Percentiles rank a stretch among this genome's conserved stretches.
phyloP scores from a whole-genome alignment of 2,797 vertebrate genomes.

The Pelodytes ibericus region DNA sequence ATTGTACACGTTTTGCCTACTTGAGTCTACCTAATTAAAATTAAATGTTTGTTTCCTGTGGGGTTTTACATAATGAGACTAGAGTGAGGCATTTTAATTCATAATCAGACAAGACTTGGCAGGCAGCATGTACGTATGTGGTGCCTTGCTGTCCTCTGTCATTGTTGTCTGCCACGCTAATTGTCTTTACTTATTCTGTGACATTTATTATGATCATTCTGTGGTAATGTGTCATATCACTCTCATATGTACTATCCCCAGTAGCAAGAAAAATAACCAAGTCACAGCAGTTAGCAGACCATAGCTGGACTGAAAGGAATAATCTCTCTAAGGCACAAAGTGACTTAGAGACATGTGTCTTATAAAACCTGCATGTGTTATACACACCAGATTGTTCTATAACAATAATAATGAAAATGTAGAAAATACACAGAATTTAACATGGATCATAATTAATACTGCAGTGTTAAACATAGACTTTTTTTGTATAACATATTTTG shows the following conservation, averaged over 20 bases:
- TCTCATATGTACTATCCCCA: not conserved
- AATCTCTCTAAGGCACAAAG: too few relatives aligned
- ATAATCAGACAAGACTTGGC: constrained; percentile 57
- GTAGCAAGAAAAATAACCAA: not conserved
- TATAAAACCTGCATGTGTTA: too few relatives aligned
- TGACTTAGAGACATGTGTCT: too few relatives aligned
- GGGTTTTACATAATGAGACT: constrained; percentile 48
- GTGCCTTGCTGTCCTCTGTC: constrained; percentile 22
- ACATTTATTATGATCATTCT: constrained; percentile 23
- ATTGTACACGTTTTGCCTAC: constrained; percentile 62
- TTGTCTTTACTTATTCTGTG: constrained; percentile 26
- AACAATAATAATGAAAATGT: too few relatives aligned
- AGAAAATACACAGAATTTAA: too few relatives aligned
- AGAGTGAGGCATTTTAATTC: constrained; percentile 30
- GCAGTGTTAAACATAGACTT: too few relatives aligned
- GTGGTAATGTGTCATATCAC: not conserved
- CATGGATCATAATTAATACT: too few relatives aligned
- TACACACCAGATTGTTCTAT: too few relatives aligned
- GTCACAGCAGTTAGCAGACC: too few relatives aligned
- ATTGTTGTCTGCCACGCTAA: constrained; percentile 45
- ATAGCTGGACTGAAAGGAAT: too few relatives aligned
- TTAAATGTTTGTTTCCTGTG: constrained; percentile 41
- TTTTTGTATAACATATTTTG: too few relatives aligned
- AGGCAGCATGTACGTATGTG: constrained; percentile 5
- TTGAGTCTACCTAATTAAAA: constrained; percentile 57